Evolutionary conservation across 2,888 invertebrate species (phyloP), one percentile per base, ranked within the genome.

Genomic region (Antitype chi): DNA sequence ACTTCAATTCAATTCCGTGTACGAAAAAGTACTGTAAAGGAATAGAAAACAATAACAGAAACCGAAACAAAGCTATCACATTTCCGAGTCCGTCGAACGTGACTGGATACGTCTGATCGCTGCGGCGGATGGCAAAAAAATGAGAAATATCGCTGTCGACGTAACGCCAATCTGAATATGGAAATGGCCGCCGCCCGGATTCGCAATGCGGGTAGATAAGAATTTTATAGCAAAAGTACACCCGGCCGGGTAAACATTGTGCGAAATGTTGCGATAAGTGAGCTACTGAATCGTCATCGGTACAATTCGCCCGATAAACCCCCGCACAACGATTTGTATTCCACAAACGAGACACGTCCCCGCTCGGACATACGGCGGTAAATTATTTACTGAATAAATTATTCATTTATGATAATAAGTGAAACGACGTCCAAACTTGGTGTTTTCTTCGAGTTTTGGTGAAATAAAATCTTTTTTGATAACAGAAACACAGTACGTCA

Each of bases 201-300:
- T 94, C 94, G 92, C 93, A 94, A 93, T 94, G 94, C 94, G 93
- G 94, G 92, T 87, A 93, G 96, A 96, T 96, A 96, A 95, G 94
- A 92, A 91, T 93, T 95, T 95, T 95, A 94, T 94, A 91, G 94
- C 90, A 86, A 91, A 92, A 91, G 91, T 90, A 89, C 88, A 88
- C 87, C 87, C 89, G 87, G 87, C 83, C 90, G 89, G 89, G 90
- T 90, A 92, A 93, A 92, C 91, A 91, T 90, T 88, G 90, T 90
- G 90, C 91, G 87, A 92, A 93, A 93, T 91, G 89, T 85, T 67
- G 81, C 89, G 92, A 94, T 94, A 94, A 92, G 91, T 92, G 87
- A 88, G 90, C 87, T 85, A 88, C 81, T 78, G 82, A 82, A 84
- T 79, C 76, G 85, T 84, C 88, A 88, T 87, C 77, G 80, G 76